Evolutionary conservation across 1,140 invertebrate species (phyloP).

Genomic region (Drosophila jambulina): DNA sequence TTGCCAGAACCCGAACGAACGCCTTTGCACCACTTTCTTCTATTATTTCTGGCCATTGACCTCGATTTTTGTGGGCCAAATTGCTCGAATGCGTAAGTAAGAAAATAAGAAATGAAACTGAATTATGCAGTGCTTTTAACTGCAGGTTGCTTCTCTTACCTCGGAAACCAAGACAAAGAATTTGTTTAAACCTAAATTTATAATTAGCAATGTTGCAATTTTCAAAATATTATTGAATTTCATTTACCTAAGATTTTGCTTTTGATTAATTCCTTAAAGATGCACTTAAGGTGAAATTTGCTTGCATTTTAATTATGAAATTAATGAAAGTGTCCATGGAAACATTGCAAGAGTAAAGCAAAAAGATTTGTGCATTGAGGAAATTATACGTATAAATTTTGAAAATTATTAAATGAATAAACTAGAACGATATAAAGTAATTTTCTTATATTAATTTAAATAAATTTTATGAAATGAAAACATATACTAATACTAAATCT

Average conservation of each 20-base stretch:
- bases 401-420: too few relatives aligned
- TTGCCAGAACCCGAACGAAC: slow-evolving; percentile 18
- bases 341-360: too few relatives aligned
- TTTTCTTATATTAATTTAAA: not conserved
- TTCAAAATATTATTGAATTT: too few relatives aligned
- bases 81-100: slow-evolving; percentile 1
- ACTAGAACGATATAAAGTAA: fast-evolving
- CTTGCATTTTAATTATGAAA: not conserved
- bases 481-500: too few relatives aligned
- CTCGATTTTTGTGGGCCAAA: slow-evolving; percentile 46
- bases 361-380: fast-evolving
- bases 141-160: slow-evolving; percentile 1
- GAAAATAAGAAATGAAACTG: slow-evolving; percentile 45
- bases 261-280: too few relatives aligned
- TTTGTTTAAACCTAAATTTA: not conserved
- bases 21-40: slow-evolving; percentile 48
- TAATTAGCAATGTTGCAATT: not conserved
- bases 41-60: slow-evolving; percentile 69
- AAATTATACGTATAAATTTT: too few relatives aligned
- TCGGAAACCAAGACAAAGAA: not conserved
- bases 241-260: too few relatives aligned
- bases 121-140: slow-evolving; percentile 49
- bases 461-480: not conserved
- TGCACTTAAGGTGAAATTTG: too few relatives aligned
- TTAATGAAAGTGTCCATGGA: not conserved